A percentile compares a stretch with the other conserved stretches of the same genome.
These are phyloP conservation scores for Apoda limacodes DNA, from an alignment of 2,888 invertebrate genomes.

Conservation along the genomic window DNA sequence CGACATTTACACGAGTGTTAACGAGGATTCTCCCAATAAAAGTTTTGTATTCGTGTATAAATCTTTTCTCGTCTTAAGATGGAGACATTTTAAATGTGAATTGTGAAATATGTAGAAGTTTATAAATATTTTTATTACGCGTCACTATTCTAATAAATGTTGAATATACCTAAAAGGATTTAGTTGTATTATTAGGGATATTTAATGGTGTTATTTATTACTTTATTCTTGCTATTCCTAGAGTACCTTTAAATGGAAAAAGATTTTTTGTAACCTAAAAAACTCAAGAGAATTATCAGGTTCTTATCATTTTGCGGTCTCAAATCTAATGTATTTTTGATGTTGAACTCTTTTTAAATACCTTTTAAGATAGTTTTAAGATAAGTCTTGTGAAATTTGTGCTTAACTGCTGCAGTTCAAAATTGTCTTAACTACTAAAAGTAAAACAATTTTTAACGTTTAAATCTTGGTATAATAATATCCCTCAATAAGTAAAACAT, in stretches of 20 bases:
- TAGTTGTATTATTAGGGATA: no score
- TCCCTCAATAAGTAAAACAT: no score
- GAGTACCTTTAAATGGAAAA: conserved; percentile 22
- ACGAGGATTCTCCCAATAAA: conserved; percentile 55
- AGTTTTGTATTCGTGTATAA: conserved; percentile 56
- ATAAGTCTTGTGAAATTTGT: no score
- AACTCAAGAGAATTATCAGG: no score
- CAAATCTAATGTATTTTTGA: conserved; percentile 39
- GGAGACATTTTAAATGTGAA: conserved; percentile 42
- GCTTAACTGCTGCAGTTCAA: no score
- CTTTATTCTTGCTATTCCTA: conserved; percentile 45
- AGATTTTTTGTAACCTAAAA: conserved; percentile 8
- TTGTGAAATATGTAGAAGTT: no score
- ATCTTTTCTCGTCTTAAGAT: conserved; percentile 37
- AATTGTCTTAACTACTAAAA: no score
- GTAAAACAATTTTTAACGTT: no score
- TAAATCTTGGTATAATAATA: no score
- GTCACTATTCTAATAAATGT: no score
- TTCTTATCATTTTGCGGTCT: conserved; percentile 38
- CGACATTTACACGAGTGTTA: conserved; percentile 57
- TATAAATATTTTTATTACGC: conserved; percentile 12
- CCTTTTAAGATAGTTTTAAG: conserved; percentile 15
- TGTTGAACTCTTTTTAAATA: conserved; percentile 24
- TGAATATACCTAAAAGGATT: no score
- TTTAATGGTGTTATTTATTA: no score